Evolutionary conservation across 2,113 vertebrate species (phyloP).

Genomic region (Pyrgilauda ruficollis): DNA sequence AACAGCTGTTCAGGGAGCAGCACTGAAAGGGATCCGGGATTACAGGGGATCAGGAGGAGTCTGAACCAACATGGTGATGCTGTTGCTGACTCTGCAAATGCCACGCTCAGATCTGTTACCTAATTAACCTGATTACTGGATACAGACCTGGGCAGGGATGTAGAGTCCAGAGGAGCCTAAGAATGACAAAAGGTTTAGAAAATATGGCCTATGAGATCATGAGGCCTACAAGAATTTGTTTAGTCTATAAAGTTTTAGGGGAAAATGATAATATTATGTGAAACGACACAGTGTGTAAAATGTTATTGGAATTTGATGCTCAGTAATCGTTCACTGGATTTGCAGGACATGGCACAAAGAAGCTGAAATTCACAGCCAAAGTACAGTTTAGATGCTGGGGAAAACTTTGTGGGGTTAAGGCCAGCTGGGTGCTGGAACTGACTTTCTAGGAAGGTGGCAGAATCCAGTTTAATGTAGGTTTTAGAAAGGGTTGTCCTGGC

Average conservation of each 20-base stretch:
- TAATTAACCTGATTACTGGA: conserved; percentile 19
- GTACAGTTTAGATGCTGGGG: not conserved
- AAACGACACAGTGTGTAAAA: rapidly evolving
- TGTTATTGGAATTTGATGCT: not conserved
- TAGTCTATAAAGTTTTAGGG: not conserved
- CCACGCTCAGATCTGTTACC: not conserved
- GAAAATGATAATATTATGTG: not conserved
- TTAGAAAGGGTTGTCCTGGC: not conserved
- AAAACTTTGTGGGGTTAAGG: not conserved
- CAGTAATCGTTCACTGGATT: not conserved
- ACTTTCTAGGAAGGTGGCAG: no score
- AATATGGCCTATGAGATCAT: rapidly evolving
- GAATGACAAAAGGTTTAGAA: not conserved
- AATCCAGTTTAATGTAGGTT: not conserved
- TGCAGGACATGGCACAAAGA: not conserved
- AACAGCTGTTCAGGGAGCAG: not conserved
- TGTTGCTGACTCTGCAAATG: not conserved
- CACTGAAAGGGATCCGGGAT: not conserved
- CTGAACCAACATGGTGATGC: not conserved
- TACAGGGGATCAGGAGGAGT: conserved; percentile 13
- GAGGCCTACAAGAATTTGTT: not conserved
- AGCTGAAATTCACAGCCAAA: not conserved
- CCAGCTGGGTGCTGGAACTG: not conserved
- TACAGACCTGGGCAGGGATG: not conserved
- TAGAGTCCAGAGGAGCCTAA: not conserved